Evolutionary conservation across 2,888 invertebrate genomes (phyloP).

Genomic region (Stictocephala bisonia): DNA sequence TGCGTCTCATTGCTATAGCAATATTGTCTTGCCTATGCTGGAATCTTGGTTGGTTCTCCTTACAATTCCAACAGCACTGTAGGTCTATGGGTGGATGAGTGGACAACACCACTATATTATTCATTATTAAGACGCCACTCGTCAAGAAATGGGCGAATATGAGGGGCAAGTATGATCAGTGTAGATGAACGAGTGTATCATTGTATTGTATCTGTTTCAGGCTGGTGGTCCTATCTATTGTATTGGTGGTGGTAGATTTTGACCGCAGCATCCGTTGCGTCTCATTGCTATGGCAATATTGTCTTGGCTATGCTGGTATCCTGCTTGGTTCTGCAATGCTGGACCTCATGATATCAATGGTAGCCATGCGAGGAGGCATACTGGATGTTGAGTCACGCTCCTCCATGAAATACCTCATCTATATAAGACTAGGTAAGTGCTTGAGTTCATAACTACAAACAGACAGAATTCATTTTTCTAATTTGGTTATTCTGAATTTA

Average conservation of each 20-base stretch:
- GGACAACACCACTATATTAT: too few species aligned
- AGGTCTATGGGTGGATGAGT: too few species aligned
- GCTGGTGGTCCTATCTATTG: conserved; percentile 71
- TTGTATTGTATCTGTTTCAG: too few species aligned
- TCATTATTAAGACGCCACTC: too few species aligned
- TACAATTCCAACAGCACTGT: too few species aligned
- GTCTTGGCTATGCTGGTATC: conserved; percentile 73
- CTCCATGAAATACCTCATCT: conserved; percentile 83
- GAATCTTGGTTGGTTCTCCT: conserved; percentile 71
- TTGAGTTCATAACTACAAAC: too few species aligned
- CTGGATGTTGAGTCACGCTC: conserved; percentile 78
- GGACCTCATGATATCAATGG: conserved; percentile 78
- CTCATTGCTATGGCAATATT: conserved; percentile 69
- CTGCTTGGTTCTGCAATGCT: conserved; percentile 72
- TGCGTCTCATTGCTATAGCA: conserved; percentile 69
- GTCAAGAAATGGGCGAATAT: too few species aligned
- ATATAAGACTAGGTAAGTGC: conserved; percentile 78
- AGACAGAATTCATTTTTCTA: too few species aligned
- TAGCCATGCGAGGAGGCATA: conserved; percentile 84
- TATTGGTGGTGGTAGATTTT: conserved; percentile 71
- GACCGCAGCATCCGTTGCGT: conserved; percentile 67
- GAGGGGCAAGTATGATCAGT: too few species aligned
- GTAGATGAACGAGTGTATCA: too few species aligned
- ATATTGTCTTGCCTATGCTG: conserved; percentile 73
- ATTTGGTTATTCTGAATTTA: too few species aligned